phyloP scores from a whole-genome alignment of 2,113 vertebrate species.

The Neolamprologus kungweensis region DNA sequence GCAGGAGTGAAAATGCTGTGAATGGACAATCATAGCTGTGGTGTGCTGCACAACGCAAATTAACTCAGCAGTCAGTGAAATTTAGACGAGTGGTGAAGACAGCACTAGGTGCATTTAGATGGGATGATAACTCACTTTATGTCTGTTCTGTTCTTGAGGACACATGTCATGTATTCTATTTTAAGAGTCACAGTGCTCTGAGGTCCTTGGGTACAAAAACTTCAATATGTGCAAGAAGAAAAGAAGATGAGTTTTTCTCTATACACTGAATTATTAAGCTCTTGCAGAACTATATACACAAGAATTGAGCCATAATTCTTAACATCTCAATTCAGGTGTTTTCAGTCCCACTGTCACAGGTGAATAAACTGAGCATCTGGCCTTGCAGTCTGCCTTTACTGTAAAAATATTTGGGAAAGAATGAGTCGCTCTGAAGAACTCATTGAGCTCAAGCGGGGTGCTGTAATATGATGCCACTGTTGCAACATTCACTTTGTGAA shows the following conservation, averaged over 20 bases:
- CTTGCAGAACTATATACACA: neutral
- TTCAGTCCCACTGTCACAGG: neutral
- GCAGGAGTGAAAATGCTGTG: constrained; percentile 49
- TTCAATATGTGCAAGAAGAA: neutral
- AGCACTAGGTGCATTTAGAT: neutral
- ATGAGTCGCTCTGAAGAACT: neutral
- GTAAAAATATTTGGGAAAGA: neutral
- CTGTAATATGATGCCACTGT: neutral
- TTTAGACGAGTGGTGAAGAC: neutral
- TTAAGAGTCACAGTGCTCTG: neutral
- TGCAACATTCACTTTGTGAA: neutral
- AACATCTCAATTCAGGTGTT: neutral
- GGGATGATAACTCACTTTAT: neutral
- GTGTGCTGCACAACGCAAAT: constrained; percentile 47
- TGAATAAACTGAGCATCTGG: neutral
- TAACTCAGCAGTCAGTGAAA: constrained; percentile 41
- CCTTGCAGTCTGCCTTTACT: neutral
- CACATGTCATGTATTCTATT: neutral
- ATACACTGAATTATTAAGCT: neutral
- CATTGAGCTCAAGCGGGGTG: neutral
- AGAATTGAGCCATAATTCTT: neutral
- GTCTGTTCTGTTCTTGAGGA: neutral
- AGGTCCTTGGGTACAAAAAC: neutral
- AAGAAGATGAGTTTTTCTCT: neutral
- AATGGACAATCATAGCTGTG: constrained; percentile 24